Evolutionary conservation across 2,797 vertebrate species (phyloP), one percentile per base, ranked within the genome.

Genomic region (Enteromius paludinosus): DNA sequence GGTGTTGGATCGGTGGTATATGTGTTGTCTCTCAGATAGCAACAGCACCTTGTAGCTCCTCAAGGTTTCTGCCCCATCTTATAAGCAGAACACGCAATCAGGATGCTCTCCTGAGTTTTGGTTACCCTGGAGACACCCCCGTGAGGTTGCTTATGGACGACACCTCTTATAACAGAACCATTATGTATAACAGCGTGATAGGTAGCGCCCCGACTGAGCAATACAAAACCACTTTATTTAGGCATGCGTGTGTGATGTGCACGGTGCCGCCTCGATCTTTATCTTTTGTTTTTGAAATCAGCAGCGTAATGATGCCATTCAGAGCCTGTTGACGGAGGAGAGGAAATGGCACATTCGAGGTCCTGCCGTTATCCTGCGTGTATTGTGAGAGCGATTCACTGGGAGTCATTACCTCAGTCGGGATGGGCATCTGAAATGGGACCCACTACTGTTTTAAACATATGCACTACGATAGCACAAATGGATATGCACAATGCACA

Each of bases 281-380:
- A 86, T 82, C 61, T 83, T 78, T 83, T 78, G 66, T 83, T 75
- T 83, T 75, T 83, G 25, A 83, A 81, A 85, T 83, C 83, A 73
- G 68, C 43, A 30, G 38, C 72, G 82, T 81, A 75, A 81, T 66
- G 69, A 83, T 62, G 33, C 71, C 49, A 77, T 87, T 79, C 81
- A 59, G 59, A 86, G 52, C 25, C 25, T 1, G 75, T 54, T 72
- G 71, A 78, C 41, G 62, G 23, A 47, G 18, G 52, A 45, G 35
- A 43, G 52, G 33, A 81, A 79, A 84, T 38, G 20, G 52, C 65
- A 81, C 78, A 65, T 73, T 68, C 9, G 43, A 23, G 52, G 54
- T 45, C 68, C 68, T 25, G 49, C 5, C 69, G n/a, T 62, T 64
- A 52, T 81, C 20, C 68, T 12, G 9, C 5, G 20, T 15, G 14